These are phyloP conservation scores for Dynastes hyllus DNA, from an alignment of 2,888 invertebrate genomes.

Conservation along the genomic window DNA sequence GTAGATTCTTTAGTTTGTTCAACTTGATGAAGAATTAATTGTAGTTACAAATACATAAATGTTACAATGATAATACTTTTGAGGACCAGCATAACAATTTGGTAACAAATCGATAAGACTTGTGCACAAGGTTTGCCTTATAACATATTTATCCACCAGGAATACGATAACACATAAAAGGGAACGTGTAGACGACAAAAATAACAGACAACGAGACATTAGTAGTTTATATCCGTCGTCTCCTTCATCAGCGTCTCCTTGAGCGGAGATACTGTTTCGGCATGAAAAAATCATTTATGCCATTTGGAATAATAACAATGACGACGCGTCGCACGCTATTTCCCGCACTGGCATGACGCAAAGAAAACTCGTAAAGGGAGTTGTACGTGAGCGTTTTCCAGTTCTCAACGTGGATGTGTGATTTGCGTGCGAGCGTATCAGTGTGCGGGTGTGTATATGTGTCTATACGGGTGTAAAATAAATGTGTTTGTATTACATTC, in stretches of 20 bases:
- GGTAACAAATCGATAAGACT: neutral
- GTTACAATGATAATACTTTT: neutral
- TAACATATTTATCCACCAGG: constrained; percentile 12
- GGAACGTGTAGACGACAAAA: constrained; percentile 12
- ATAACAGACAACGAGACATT: constrained; percentile 37
- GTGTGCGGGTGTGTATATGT: neutral
- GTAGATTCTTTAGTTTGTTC: too few species aligned
- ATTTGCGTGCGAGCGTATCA: neutral
- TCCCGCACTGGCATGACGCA: constrained; percentile 27
- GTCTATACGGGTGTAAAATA: constrained; percentile 28
- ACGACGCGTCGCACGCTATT: constrained; percentile 38
- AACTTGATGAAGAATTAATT: too few species aligned
- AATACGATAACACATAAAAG: neutral
- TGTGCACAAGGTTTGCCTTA: neutral
- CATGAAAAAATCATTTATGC: constrained; percentile 42
- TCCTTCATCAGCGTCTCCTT: constrained; percentile 18
- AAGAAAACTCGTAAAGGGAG: constrained; percentile 23
- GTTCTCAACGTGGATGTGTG: neutral
- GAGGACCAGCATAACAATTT: too few species aligned
- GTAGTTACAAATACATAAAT: too few species aligned
- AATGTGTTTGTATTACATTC: constrained; percentile 42
- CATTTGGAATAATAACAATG: constrained; percentile 40
- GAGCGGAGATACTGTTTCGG: constrained; percentile 8
- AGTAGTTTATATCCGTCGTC: constrained; percentile 26
- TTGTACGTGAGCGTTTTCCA: constrained; percentile 21